Conservation (phyloP, 2,888 invertebrate species). For the Apotomis capreana region DNA sequence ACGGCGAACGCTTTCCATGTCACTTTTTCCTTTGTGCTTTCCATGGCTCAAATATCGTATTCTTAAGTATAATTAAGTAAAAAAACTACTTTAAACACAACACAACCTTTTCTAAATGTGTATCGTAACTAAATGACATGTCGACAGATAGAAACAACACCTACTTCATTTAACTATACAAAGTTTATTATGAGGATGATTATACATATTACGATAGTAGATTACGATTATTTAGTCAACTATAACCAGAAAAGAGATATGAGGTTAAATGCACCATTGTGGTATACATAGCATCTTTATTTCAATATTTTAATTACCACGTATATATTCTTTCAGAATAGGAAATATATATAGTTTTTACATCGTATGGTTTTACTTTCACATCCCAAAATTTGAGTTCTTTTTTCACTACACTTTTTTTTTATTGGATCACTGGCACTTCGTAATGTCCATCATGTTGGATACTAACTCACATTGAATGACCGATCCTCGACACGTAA, state of each 20-base stretch:
- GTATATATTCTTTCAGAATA: too few species aligned
- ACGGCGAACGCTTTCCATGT: conserved; percentile 40
- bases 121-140: conserved; percentile 21
- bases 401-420: too few species aligned
- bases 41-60: conserved; percentile 13
- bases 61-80: neutral
- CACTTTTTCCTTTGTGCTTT: conserved; percentile 1
- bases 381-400: too few species aligned
- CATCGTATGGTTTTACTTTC: too few species aligned
- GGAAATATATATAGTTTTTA: too few species aligned
- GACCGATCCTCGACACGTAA: too few species aligned
- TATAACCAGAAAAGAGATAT: neutral
- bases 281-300: neutral
- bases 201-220: neutral
- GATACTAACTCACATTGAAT: too few species aligned
- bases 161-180: neutral
- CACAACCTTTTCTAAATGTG: conserved; percentile 20
- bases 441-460: too few species aligned
- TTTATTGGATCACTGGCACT: too few species aligned
- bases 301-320: neutral
- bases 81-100: neutral
- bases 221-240: conserved; percentile 16
- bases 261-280: neutral
- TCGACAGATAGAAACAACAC: neutral
- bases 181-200: conserved; percentile 25